These are phyloP conservation scores for Xylophagus ater DNA, from an alignment of 2,888 invertebrate species.

Conservation along the genomic window DNA sequence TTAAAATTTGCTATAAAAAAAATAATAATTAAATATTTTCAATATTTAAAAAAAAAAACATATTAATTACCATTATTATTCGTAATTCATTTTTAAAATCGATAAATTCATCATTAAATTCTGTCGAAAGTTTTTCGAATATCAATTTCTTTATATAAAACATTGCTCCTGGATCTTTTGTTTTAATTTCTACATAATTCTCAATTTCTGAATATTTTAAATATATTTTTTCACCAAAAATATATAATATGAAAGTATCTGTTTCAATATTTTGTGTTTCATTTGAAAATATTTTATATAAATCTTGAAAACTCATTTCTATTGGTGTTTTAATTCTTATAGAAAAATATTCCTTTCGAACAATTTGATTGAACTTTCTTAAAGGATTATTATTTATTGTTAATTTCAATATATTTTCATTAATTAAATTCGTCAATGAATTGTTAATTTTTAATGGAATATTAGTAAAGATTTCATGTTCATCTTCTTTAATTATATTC, in stretches of 20 bases:
- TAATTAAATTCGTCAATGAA: not conserved
- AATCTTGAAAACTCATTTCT: conserved; percentile 9
- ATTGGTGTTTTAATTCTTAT: conserved; percentile 12
- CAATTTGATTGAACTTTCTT: not conserved
- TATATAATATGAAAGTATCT: conserved; percentile 5
- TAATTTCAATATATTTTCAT: conserved; percentile 2
- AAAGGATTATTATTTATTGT: conserved; percentile 1
- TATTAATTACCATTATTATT: conserved; percentile 1
- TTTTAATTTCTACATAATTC: conserved; percentile 10
- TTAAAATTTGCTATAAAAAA: too few species aligned
- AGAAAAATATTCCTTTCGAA: not conserved
- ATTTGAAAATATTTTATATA: conserved; percentile 10
- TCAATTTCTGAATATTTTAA: conserved; percentile 12
- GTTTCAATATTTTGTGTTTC: not conserved
- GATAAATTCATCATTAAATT: conserved; percentile 4
- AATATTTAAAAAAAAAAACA: too few species aligned
- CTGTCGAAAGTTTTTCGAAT: not conserved
- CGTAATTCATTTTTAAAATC: not conserved
- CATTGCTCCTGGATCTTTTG: conserved; percentile 11
- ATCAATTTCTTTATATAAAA: conserved; percentile 11
- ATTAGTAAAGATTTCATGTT: conserved; percentile 10
- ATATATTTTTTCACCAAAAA: conserved; percentile 10
- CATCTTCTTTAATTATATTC: not conserved
- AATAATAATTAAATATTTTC: too few species aligned
- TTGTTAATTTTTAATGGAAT: not conserved